phyloP scores from a whole-genome alignment of 2,888 invertebrate species.

The Tupiocoris notatus region DNA sequence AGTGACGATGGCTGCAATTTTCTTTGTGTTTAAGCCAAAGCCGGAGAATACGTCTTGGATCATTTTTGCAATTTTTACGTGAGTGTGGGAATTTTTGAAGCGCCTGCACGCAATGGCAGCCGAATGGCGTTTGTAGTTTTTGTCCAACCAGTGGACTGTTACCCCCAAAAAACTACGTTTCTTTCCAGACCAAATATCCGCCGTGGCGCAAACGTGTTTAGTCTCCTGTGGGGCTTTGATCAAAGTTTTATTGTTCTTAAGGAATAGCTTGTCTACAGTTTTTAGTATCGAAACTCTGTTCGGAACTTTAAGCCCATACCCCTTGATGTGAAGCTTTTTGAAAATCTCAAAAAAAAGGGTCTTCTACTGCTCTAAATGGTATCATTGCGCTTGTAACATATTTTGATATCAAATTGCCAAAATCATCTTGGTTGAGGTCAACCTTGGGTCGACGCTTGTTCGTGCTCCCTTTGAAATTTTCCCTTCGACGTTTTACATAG shows the following conservation, averaged over 20 bases:
- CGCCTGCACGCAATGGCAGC: slow-evolving; percentile 37
- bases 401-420: slow-evolving; percentile 15
- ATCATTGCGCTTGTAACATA: slow-evolving; percentile 17
- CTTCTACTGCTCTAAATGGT: slow-evolving; percentile 29
- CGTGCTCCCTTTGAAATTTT: slow-evolving; percentile 7
- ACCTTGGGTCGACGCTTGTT: not conserved
- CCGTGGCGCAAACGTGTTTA: slow-evolving; percentile 27
- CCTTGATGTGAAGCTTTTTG: slow-evolving; percentile 17
- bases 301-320: slow-evolving; percentile 31
- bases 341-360: slow-evolving; percentile 31
- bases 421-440: slow-evolving; percentile 34
- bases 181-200: slow-evolving; percentile 38
- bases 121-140: slow-evolving; percentile 19
- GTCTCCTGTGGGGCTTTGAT: not conserved
- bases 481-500: not conserved
- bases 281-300: slow-evolving; percentile 11
- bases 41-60: slow-evolving; percentile 12
- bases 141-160: slow-evolving; percentile 35
- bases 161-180: slow-evolving; percentile 40
- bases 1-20: slow-evolving; percentile 4
- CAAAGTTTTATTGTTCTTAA: slow-evolving; percentile 19
- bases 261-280: not conserved
- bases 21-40: slow-evolving; percentile 8
- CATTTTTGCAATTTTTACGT: slow-evolving; percentile 9
- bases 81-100: slow-evolving; percentile 35